Base-by-base conservation (phyloP, 2,888 invertebrate genomes). In the Ophion obscuratus region DNA sequence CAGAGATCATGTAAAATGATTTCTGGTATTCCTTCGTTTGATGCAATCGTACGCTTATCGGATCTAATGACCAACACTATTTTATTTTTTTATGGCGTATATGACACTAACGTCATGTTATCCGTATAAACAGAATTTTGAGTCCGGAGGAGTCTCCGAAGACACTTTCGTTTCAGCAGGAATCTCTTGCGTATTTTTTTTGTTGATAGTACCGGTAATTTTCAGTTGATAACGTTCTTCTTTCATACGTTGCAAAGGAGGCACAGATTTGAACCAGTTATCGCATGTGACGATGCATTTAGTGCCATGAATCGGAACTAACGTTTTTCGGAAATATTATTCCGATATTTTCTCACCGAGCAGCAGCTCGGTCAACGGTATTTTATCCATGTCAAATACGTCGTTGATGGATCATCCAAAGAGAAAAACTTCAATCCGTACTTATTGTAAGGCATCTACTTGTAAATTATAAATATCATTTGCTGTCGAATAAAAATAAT, bases 351-450 rank as follows among this genome's bases (percentile, higher is more conserved):
- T 2, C 27, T 81, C 81, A 27, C 57, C 64, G 27, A 78, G 78
- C 27, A 47, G 74, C 67, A 44, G 20, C 81, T 11, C 75, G 47
- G 7, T 47, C 47, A 47, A 47, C 11, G 47, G 9, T 47, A 47
- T 47, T 47, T 47, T 47, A 9, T 11, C 9, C 47, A 47, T 40
- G 92, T 66, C 90, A 94, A 89, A 86, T 93, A 92, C 31, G 85
- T 88, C 47, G 92, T 92, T 27, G 76, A 85, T 76, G 91, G 90
- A 87, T 94, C 93, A 66, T 92, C 91, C 74, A 93, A 77, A 84
- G 90, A 90, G 74, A 90, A 80, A 24, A 94, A 89, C 89, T 94
- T 93, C 31, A 93, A 82, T 11, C 92, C 93, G 87, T 93, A 93
- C 83, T 91, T 92, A 64, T 92, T 24, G 24, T 24, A 24, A 24